Base-by-base conservation (phyloP, 1,140 invertebrate genomes). In the Xylocopa sonorina region DNA sequence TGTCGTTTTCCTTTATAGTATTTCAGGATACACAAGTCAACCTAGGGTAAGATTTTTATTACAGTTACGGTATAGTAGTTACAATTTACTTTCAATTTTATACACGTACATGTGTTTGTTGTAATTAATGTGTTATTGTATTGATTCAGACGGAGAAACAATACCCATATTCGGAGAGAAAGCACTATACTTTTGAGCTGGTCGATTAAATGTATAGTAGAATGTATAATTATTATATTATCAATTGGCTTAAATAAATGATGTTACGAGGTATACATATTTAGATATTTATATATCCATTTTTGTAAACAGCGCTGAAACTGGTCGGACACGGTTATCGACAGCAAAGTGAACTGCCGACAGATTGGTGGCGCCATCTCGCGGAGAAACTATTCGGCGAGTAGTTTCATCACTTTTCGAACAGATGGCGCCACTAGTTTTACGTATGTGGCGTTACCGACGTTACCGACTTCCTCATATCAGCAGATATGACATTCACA, bases 171-270 rank as follows among this genome's bases (percentile, higher is more conserved):
- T n/a, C n/a, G 6, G 51, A 1, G 1, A 51, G 57, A 62, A n/a
- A 21, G 2, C 77, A 87, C 64, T 87, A 84, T 75, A 66, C 84
- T 24, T 86, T 87, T 63, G 82, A 87, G 32, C 46, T 84, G 51
- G 27, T 21, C 32, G 12, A 73, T 27, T 68, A 64, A 73, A 48
- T 51, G n/a, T 55, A 10, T 38, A 46, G 16, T 27, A 29, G 16
- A 2, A 60, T 32, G 6, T 58, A 29, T 27, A 51, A 60, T 73
- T 57, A 41, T 24, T 43, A 14, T 10, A 41, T 41, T 58, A 58
- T 58, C 34, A 32, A n/a, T n/a, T 6, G 43, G 3, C n/a, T 34
- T 24, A 18, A 75, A 75, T 76, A 48, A 60, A 48, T 58, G 4
- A 57, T 9, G 18, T 18, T 34, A 51, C 38, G 9, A 38, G 38